Evolutionary conservation across 2,113 vertebrate genomes (phyloP).

Genomic region (Lagopus leucura): DNA sequence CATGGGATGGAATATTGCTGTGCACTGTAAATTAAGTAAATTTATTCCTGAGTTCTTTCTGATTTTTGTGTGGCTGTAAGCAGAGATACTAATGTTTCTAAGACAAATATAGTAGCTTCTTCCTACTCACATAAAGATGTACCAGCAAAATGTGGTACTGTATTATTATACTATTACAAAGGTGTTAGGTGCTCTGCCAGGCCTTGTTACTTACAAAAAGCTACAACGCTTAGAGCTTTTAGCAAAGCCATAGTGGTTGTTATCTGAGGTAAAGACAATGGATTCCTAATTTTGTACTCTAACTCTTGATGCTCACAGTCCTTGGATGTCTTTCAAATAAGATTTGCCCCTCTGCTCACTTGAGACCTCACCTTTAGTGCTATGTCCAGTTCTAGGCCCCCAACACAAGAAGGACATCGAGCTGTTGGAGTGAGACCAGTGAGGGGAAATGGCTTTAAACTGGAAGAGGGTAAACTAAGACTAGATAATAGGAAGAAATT

Average conservation of each 20-base stretch:
- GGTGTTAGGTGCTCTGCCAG: background rate
- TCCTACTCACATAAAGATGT: background rate
- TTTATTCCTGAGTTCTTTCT: constrained; percentile 14
- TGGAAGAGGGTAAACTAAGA: too few species aligned
- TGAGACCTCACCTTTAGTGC: too few species aligned
- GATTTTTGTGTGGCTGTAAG: background rate
- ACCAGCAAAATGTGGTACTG: background rate
- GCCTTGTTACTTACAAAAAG: background rate
- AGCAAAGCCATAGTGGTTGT: background rate
- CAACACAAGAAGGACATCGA: too few species aligned
- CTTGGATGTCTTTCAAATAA: background rate
- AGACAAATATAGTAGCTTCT: background rate
- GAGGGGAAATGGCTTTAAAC: too few species aligned
- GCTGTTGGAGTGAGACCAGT: too few species aligned
- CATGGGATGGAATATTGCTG: background rate
- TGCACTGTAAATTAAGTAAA: background rate
- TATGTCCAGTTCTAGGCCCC: too few species aligned
- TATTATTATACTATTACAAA: background rate
- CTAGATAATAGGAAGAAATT: too few species aligned
- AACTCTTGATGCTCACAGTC: background rate
- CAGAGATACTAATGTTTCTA: background rate
- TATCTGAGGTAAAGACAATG: background rate
- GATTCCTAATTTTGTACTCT: background rate
- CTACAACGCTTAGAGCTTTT: background rate
- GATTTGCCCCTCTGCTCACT: too few species aligned